phyloP scores from a whole-genome alignment of 2,113 vertebrate species.

The Hyperopisus bebe region DNA sequence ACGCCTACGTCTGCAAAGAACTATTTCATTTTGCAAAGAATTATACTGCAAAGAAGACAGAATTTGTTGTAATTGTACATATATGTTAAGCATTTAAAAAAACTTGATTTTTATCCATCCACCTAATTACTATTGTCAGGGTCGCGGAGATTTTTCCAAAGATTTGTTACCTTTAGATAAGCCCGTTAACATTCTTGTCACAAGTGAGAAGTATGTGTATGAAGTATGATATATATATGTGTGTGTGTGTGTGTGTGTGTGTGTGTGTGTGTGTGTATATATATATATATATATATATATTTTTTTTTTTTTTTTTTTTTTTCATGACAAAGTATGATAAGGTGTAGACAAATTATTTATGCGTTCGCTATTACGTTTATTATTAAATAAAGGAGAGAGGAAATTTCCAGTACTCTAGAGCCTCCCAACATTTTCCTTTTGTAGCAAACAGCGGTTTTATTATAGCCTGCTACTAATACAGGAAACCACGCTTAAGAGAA shows the following conservation, averaged over 20 bases:
- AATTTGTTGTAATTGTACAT: neutral
- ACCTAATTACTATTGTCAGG: neutral
- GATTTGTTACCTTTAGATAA: neutral
- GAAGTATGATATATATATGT: neutral
- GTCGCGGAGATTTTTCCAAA: neutral
- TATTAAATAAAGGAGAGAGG: constrained; percentile 17
- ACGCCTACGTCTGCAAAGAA: neutral
- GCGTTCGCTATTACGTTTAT: neutral
- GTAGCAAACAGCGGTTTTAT: neutral
- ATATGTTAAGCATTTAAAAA: neutral
- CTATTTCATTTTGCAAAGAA: too few species aligned
- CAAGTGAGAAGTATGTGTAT: neutral
- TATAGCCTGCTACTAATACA: neutral
- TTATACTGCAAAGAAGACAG: neutral
- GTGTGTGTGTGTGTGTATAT: too few species aligned
- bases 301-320: too few species aligned
- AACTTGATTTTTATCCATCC: neutral
- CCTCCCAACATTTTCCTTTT: constrained; percentile 15
- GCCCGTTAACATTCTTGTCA: neutral
- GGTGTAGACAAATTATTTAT: neutral
- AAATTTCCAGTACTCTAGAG: constrained; percentile 1
- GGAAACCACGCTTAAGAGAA: neutral
- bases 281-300: too few species aligned
- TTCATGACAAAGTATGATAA: neutral
- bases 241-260: too few species aligned